A percentile compares a stretch with the other conserved stretches of the same genome.
Evolutionary conservation across 2,888 invertebrate genomes (phyloP).

Genomic region (Temnothorax unifasciatus): DNA sequence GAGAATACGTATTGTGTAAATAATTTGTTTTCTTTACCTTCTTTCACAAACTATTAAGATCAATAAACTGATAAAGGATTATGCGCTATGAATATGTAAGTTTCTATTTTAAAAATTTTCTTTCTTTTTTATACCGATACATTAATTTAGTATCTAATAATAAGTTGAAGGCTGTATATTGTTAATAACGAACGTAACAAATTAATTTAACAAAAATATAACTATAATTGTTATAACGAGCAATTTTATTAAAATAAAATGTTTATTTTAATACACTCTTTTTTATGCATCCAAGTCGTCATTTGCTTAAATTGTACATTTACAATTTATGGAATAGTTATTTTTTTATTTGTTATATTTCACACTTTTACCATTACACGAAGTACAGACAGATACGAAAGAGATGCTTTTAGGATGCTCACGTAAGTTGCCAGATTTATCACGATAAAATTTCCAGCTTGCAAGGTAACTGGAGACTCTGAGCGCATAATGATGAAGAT

Average conservation of each 20-base stretch:
- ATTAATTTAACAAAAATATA: not conserved
- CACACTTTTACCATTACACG: constrained; percentile 50
- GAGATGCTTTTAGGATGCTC: constrained; percentile 68
- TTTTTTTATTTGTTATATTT: constrained; percentile 1
- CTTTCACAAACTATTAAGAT: not conserved
- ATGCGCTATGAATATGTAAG: not conserved
- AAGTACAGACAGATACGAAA: constrained; percentile 72
- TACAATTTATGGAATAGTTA: not conserved
- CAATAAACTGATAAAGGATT: not conserved
- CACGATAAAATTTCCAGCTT: constrained; percentile 70
- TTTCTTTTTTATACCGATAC: no score
- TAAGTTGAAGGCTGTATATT: no score
- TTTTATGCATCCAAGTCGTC: not conserved
- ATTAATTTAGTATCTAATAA: no score
- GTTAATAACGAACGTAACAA: not conserved
- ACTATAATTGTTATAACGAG: no score
- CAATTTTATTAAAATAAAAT: not conserved
- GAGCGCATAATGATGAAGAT: constrained; percentile 73
- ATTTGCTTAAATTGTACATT: not conserved
- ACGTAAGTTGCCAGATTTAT: constrained; percentile 69
- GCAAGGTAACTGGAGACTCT: constrained; percentile 63
- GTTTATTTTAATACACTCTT: not conserved
- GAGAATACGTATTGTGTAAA: not conserved
- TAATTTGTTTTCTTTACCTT: not conserved
- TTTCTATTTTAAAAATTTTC: no score